Conservation (phyloP, 2,113 vertebrate genomes). For the Microtus richardsoni region DNA sequence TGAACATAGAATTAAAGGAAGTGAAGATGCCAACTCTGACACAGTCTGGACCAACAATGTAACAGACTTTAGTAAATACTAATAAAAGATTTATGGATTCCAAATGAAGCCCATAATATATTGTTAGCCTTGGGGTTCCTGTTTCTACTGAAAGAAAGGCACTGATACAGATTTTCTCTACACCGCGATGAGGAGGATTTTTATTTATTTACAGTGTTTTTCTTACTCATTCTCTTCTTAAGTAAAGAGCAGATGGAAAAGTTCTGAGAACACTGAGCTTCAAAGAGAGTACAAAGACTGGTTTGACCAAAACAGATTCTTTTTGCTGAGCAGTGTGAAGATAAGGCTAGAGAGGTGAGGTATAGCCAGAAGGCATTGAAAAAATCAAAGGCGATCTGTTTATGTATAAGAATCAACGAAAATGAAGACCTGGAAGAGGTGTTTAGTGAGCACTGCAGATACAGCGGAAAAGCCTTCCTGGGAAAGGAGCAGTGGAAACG, state of each 20-base stretch:
- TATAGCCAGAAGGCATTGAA: constrained; percentile 38
- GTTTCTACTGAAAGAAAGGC: constrained; percentile 13
- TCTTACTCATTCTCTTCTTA: neutral
- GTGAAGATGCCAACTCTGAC: neutral
- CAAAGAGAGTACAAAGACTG: neutral
- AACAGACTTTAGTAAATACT: neutral
- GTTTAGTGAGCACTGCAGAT: neutral
- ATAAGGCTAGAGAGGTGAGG: neutral
- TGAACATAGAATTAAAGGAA: neutral
- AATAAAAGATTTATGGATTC: neutral
- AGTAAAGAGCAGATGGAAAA: neutral
- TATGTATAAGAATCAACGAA: neutral
- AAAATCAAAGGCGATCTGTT: constrained; percentile 15
- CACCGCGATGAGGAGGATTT: neutral
- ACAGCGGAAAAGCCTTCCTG: neutral
- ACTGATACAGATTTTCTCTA: constrained; percentile 1
- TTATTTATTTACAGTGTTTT: constrained; percentile 56
- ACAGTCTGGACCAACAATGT: neutral
- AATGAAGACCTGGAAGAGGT: constrained; percentile 26
- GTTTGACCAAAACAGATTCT: neutral
- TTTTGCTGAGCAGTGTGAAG: constrained; percentile 53
- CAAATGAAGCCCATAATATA: neutral
- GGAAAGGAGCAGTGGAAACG: neutral
- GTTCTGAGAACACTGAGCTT: neutral
- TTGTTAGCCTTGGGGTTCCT: constrained; percentile 8